A percentile compares a stretch with the other conserved stretches of the same genome.
These are phyloP conservation scores for Apostichopus parvimensis DNA, from an alignment of 35 echinoderm and acorn worm genomes.

Conservation along the genomic window DNA sequence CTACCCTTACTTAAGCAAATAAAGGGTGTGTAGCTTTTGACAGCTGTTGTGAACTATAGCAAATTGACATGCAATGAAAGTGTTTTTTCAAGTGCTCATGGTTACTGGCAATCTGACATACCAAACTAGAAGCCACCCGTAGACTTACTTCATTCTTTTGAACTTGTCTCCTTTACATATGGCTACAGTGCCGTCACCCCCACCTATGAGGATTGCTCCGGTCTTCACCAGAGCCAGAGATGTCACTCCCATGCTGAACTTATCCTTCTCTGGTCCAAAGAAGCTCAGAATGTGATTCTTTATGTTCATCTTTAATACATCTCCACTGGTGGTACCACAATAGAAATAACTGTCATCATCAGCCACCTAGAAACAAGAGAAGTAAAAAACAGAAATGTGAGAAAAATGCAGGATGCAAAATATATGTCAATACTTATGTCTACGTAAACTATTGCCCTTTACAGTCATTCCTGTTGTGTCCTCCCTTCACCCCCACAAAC, in stretches of 20 bases:
- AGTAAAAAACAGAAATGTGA: not conserved
- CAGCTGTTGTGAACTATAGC: no score
- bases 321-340: constrained; percentile 94
- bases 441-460: not conserved
- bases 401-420: no score
- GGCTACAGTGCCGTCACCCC: constrained; percentile 89
- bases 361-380: constrained; percentile 49
- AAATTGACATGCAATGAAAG: no score
- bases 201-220: constrained; percentile 72
- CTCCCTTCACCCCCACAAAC: not conserved
- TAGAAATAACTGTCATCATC: constrained; percentile 84
- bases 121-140: no score
- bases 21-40: no score
- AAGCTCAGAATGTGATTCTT: constrained; percentile 50
- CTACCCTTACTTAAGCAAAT: no score
- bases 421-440: not conserved
- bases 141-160: constrained; percentile 76
- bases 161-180: constrained; percentile 75
- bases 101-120: no score
- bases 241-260: constrained; percentile 82
- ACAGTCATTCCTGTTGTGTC: not conserved
- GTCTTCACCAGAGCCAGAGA: constrained; percentile 77
- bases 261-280: constrained; percentile 89
- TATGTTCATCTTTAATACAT: constrained; percentile 77
- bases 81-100: no score